Evolutionary conservation across 2,888 invertebrate species (phyloP), one percentile per base, ranked within the genome.

Genomic region (Mythimna lalbum): DNA sequence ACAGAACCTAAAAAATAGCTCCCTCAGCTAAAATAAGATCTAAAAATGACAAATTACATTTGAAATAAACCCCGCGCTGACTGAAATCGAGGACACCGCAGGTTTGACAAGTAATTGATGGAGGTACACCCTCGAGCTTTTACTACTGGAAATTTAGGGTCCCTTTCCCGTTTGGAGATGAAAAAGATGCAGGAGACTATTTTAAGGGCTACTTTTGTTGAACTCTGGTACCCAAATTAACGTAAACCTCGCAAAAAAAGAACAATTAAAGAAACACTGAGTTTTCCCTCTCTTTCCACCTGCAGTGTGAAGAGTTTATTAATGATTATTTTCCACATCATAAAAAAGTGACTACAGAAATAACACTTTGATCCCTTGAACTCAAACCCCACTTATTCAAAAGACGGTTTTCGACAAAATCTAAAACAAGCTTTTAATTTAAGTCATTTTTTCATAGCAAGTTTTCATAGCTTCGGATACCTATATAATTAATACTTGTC

Each of bases 51-150:
- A 67, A 63, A 74, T 73, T 56, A 63, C 31, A 52, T 77, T 60
- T 17, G 36, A 63, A 12, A 43, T 61, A 56, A 64, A 73, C 27
- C 63, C 56, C 43, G 2, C 31, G 50, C 17, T 53, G 59, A 72
- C 33, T 43, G 52, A 53, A 55, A 49, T 27, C 21, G 52, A 36
- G 52, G 55, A 49, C 63, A 73, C 57, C 62, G 14, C 63, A 53
- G 47, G 39, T 52, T 65, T 80, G 75, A 80, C 75, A 69, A 53
- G 23, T 80, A 68, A 74, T 79, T 74, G 80, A 75, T 80, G 77
- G 63, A 59, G 69, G 64, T 69, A 55, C 53, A 33, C n/a, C 27
- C 75, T 47, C n/a, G 56, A 23, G 43, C 43, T 27, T 27, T 56
- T 49, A 55, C 47, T n/a, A 47, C 27, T 55, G 27, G 17, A 43